Evolutionary conservation across 2,888 invertebrate genomes (phyloP).

Genomic region (Stramonita haemastoma): DNA sequence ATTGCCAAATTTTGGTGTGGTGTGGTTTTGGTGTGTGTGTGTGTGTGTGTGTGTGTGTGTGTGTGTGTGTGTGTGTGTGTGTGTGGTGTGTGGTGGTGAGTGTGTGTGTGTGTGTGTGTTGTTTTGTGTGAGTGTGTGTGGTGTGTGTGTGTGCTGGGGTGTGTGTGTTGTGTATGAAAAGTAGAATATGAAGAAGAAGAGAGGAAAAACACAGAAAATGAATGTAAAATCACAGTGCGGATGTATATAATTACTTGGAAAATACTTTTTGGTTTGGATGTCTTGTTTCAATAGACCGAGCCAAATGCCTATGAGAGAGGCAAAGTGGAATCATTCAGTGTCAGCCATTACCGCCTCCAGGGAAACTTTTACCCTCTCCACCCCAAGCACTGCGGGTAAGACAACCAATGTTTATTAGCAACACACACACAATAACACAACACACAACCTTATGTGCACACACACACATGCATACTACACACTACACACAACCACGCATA

Average conservation of each 20-base stretch:
- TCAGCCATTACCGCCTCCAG: slow-evolving; percentile 65
- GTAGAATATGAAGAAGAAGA: not conserved
- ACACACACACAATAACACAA: no score
- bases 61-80: no score
- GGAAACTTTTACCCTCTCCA: slow-evolving; percentile 65
- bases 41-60: no score
- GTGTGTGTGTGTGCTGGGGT: not conserved
- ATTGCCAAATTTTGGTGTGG: no score
- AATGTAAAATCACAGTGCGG: not conserved
- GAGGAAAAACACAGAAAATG: not conserved
- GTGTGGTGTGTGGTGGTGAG: no score
- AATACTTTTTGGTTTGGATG: not conserved
- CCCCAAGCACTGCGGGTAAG: slow-evolving; percentile 70
- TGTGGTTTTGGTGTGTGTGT: no score
- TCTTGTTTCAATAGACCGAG: not conserved
- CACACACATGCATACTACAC: no score
- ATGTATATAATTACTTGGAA: no score
- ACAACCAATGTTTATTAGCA: not conserved
- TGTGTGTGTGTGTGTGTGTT: no score
- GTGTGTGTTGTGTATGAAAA: not conserved
- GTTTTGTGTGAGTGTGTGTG: not conserved
- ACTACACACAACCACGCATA: no score
- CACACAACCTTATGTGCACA: no score
- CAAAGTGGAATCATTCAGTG: slow-evolving; percentile 63
- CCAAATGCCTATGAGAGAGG: slow-evolving; percentile 26